These are phyloP conservation scores for Scortum barcoo DNA, from an alignment of 2,113 vertebrate genomes.

Conservation along the genomic window DNA sequence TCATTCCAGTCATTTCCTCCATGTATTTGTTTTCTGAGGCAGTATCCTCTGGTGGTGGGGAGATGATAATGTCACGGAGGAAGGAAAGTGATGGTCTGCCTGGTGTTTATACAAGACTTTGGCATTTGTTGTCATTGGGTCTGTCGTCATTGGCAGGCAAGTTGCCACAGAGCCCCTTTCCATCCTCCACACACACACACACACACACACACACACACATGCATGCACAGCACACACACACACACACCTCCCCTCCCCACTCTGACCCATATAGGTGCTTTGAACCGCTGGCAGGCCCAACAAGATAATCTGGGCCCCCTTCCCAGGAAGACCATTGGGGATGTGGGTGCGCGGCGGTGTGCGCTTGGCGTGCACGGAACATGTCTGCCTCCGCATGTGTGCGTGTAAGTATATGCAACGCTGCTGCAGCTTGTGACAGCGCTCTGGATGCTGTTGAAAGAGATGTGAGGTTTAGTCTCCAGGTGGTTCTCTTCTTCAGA, in stretches of 20 bases:
- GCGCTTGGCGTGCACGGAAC: conserved; percentile 26
- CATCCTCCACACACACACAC: conserved; percentile 19
- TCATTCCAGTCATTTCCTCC: conserved; percentile 46
- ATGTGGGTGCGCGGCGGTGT: conserved; percentile 43
- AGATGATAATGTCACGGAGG: conserved; percentile 58
- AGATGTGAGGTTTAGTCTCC: conserved; percentile 59
- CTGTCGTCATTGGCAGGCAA: conserved; percentile 44
- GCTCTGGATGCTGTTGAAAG: conserved; percentile 68
- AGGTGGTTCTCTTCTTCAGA: conserved; percentile 60
- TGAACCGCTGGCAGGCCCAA: conserved; percentile 73
- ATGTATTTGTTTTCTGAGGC: conserved; percentile 60
- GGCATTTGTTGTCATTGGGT: conserved; percentile 53
- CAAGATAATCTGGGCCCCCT: conserved; percentile 72
- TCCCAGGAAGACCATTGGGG: conserved; percentile 71
- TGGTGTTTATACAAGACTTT: conserved; percentile 65
- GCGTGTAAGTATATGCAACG: neutral
- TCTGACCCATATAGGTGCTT: conserved; percentile 79
- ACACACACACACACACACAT: conserved; percentile 17
- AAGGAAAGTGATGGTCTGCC: conserved; percentile 61
- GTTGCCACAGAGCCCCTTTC: conserved; percentile 49
- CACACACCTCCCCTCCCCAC: conserved; percentile 10
- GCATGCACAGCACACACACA: no score
- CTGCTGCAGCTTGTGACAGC: conserved; percentile 44
- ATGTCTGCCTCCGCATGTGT: conserved; percentile 48
- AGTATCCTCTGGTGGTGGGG: conserved; percentile 51